A percentile compares a stretch with the other conserved stretches of the same genome.
Evolutionary conservation across 2,797 vertebrate genomes (phyloP).

Genomic region (Propithecus deckenii): DNA sequence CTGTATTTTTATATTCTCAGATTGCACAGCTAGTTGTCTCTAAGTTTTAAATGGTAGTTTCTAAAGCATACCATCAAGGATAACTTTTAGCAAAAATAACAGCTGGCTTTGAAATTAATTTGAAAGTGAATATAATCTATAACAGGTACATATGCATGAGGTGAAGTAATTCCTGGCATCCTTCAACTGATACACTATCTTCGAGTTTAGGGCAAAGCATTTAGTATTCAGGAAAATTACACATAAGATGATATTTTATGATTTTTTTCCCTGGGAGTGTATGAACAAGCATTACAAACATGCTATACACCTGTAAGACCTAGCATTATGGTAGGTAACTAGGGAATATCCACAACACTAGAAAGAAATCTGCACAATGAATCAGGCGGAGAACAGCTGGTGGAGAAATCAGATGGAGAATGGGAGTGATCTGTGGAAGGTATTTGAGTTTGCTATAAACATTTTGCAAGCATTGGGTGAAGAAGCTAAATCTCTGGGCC

Average conservation of each 20-base stretch:
- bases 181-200: conserved; percentile 81
- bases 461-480: conserved; percentile 78
- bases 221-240: conserved; percentile 81
- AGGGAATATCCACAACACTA: conserved; percentile 84
- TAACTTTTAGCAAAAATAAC: conserved; percentile 78
- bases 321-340: conserved; percentile 82
- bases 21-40: conserved; percentile 23
- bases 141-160: conserved; percentile 84
- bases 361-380: conserved; percentile 84
- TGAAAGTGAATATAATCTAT: conserved; percentile 81
- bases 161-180: conserved; percentile 87
- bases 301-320: conserved; percentile 85
- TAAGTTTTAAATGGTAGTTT: conserved; percentile 50
- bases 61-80: conserved; percentile 61
- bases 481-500: conserved; percentile 74
- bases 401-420: conserved; percentile 84
- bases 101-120: conserved; percentile 87
- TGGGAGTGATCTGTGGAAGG: conserved; percentile 82
- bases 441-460: conserved; percentile 83
- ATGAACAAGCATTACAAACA: conserved; percentile 83
- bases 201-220: conserved; percentile 79
- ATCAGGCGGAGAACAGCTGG: conserved; percentile 86
- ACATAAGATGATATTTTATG: conserved; percentile 83
- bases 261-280: conserved; percentile 70
- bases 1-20: conserved; percentile 39